Conservation (phyloP, 2,113 vertebrate genomes). For the Dipodomys merriami region DNA sequence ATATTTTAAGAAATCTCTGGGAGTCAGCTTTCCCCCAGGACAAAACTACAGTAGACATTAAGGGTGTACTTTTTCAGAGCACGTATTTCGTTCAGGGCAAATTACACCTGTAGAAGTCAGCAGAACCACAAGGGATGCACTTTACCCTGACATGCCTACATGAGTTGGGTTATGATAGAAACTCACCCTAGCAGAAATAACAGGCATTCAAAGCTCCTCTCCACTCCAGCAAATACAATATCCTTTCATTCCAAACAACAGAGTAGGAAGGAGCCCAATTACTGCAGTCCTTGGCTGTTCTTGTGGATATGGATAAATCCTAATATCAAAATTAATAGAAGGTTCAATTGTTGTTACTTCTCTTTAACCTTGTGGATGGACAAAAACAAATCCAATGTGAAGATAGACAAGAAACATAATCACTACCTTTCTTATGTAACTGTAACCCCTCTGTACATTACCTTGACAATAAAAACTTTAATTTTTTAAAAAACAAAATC, state of each 20-base stretch:
- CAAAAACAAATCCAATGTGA: slow-evolving; percentile 44
- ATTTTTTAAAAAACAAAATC: slow-evolving; percentile 16
- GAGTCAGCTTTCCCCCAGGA: slow-evolving; percentile 33
- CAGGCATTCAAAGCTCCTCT: slow-evolving; percentile 42
- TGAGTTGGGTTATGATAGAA: slow-evolving; percentile 64
- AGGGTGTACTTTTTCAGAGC: slow-evolving; percentile 44
- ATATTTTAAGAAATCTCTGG: slow-evolving; percentile 63
- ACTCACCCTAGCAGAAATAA: slow-evolving; percentile 59
- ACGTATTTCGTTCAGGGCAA: slow-evolving; percentile 69
- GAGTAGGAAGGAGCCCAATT: slow-evolving; percentile 19
- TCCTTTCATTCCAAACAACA: slow-evolving; percentile 51
- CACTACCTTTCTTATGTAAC: no score
- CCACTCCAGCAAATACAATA: slow-evolving; percentile 41
- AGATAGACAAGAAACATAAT: no score
- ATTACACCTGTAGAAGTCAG: slow-evolving; percentile 62
- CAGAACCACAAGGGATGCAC: slow-evolving; percentile 55
- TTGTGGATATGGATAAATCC: slow-evolving; percentile 34
- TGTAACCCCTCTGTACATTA: no score
- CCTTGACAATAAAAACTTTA: no score
- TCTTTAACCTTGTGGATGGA: background rate
- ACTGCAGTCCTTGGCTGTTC: slow-evolving; percentile 37
- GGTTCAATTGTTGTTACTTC: slow-evolving; percentile 50
- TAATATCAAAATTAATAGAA: slow-evolving; percentile 66
- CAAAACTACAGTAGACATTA: slow-evolving; percentile 51
- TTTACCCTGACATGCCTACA: slow-evolving; percentile 51